phyloP scores from a whole-genome alignment of 2,113 vertebrate genomes.

The Syngnathus scovelli region DNA sequence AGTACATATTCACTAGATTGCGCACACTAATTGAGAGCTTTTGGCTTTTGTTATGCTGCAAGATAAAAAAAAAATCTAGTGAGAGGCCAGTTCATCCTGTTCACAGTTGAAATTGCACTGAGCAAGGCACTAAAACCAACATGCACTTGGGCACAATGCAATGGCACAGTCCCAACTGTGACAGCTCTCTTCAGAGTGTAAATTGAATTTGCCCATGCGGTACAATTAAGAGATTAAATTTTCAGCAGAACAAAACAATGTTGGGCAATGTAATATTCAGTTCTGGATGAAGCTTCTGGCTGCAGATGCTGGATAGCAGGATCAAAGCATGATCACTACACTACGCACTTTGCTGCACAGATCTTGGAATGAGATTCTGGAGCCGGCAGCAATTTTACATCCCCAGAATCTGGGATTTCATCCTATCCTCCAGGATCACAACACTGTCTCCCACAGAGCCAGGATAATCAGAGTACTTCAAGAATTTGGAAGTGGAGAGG shows the following conservation, averaged over 20 bases:
- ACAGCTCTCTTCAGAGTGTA: not conserved
- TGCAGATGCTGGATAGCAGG: not conserved
- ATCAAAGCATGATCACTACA: not conserved
- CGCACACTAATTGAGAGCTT: not conserved
- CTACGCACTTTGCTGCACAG: not conserved
- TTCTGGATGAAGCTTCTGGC: not conserved
- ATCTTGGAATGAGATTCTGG: conserved; percentile 2
- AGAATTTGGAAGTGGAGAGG: not conserved
- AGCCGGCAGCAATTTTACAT: not conserved
- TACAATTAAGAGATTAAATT: not conserved
- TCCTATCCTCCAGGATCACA: not conserved
- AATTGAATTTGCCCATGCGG: conserved; percentile 2
- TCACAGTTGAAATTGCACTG: not conserved
- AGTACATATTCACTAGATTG: not conserved
- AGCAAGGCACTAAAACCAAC: not conserved
- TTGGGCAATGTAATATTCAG: not conserved
- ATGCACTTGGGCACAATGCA: not conserved
- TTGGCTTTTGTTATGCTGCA: not conserved
- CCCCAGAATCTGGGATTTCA: not conserved
- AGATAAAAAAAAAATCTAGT: not conserved
- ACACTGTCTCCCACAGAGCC: not conserved
- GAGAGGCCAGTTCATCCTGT: not conserved
- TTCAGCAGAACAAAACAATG: not conserved
- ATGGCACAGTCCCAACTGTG: not conserved
- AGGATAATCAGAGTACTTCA: not conserved